phyloP scores from a whole-genome alignment of 2,888 invertebrate genomes.

The Lasioglossum lativentre region DNA sequence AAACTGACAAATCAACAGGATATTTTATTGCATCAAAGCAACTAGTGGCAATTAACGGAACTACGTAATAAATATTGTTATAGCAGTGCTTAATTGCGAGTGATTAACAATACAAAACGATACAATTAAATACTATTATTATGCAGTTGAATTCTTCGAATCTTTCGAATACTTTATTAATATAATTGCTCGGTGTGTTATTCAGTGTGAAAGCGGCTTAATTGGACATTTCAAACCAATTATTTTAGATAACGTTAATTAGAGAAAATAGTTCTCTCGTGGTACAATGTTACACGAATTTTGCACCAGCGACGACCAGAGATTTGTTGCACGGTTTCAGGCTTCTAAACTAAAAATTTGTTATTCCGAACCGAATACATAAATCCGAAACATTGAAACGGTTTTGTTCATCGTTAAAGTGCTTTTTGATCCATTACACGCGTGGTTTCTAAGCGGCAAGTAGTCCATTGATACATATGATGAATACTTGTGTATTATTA shows the following conservation, averaged over 20 bases:
- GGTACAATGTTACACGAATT: not conserved
- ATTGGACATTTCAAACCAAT: not conserved
- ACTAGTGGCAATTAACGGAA: not conserved
- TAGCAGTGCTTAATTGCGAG: not conserved
- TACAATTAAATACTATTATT: not conserved
- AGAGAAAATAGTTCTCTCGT: not conserved
- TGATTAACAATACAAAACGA: not conserved
- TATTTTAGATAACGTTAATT: constrained; percentile 2
- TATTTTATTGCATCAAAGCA: too few species aligned
- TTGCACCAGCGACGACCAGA: not conserved
- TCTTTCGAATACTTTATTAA: not conserved
- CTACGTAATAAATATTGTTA: not conserved
- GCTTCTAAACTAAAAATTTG: not conserved
- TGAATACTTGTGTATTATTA: not conserved
- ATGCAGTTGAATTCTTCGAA: not conserved
- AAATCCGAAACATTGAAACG: not conserved
- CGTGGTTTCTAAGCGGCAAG: not conserved
- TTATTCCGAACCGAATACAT: not conserved
- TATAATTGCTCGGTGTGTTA: not conserved
- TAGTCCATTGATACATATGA: not conserved
- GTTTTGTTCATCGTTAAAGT: not conserved
- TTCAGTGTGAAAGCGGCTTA: not conserved
- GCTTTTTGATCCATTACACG: not conserved
- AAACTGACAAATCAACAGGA: too few species aligned
- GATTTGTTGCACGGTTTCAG: not conserved